Evolutionary conservation across 2,797 vertebrate species (phyloP).

Genomic region (Pseudotriccus pelzelni): DNA sequence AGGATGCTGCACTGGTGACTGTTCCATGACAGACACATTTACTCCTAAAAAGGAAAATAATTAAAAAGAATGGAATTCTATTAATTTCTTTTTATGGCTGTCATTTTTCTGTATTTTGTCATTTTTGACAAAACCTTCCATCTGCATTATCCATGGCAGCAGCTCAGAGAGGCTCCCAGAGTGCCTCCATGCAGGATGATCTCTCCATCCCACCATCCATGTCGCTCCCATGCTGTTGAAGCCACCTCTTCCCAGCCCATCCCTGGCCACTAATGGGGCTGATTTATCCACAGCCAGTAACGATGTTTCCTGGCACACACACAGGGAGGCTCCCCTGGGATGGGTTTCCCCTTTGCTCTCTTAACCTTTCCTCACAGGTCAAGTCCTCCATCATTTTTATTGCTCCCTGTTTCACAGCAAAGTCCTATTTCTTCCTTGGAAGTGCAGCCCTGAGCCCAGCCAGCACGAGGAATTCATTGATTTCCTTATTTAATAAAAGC

Average conservation of each 20-base stretch:
- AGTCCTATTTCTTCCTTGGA: not conserved
- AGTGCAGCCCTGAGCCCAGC: not conserved
- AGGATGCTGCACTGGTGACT: not conserved
- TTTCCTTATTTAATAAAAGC: slow-evolving; percentile 52
- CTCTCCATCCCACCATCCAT: not conserved
- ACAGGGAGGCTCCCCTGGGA: not conserved
- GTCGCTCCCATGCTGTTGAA: not conserved
- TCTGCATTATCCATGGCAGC: slow-evolving; percentile 55
- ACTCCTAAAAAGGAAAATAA: not conserved
- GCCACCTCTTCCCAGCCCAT: not conserved
- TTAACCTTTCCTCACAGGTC: not conserved
- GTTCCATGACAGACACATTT: not conserved
- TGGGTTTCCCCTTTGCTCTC: not conserved
- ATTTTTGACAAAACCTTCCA: slow-evolving; percentile 48
- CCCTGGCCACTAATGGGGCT: fast-evolving
- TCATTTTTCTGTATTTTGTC: not conserved
- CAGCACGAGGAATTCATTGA: slow-evolving; percentile 37
- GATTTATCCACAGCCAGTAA: not conserved
- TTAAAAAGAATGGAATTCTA: slow-evolving; percentile 19
- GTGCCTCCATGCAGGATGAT: not conserved
- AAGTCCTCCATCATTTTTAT: slow-evolving; percentile 33
- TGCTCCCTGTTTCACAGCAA: not conserved
- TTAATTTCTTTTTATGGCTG: not conserved
- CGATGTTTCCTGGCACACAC: not conserved
- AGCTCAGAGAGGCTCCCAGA: slow-evolving; percentile 49